These are phyloP conservation scores for Otis tarda DNA, from an alignment of 2,113 vertebrate species.

Conservation along the genomic window DNA sequence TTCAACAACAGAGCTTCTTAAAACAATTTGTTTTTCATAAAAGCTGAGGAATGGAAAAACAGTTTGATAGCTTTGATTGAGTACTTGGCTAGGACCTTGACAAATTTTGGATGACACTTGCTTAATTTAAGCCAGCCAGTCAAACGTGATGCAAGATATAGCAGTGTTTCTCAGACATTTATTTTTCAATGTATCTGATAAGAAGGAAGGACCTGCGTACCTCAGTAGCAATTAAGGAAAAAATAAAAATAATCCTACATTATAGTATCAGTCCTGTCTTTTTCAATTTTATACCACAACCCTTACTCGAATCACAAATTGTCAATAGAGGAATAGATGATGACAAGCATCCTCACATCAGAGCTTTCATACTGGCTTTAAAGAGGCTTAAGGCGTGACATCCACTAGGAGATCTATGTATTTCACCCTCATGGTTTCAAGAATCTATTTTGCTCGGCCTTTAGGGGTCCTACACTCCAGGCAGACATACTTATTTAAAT, in stretches of 20 bases:
- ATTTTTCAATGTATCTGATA: constrained; percentile 5
- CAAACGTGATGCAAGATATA: not conserved
- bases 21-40: not conserved
- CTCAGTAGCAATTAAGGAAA: not conserved
- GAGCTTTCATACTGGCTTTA: not conserved
- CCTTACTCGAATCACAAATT: not conserved
- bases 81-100: not conserved
- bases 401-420: not conserved
- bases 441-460: not conserved
- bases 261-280: not conserved
- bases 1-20: not conserved
- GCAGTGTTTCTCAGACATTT: not conserved
- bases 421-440: not conserved
- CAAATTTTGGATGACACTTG: not conserved
- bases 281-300: not conserved
- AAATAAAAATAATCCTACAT: not conserved
- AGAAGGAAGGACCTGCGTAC: not conserved
- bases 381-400: not conserved
- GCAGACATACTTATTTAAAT: not conserved
- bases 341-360: not conserved
- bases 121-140: not conserved
- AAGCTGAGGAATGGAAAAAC: not conserved
- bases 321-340: not conserved
- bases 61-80: not conserved
- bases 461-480: not conserved